Base-by-base conservation (phyloP, 2,888 invertebrate genomes). In the Euzetes globulus region DNA sequence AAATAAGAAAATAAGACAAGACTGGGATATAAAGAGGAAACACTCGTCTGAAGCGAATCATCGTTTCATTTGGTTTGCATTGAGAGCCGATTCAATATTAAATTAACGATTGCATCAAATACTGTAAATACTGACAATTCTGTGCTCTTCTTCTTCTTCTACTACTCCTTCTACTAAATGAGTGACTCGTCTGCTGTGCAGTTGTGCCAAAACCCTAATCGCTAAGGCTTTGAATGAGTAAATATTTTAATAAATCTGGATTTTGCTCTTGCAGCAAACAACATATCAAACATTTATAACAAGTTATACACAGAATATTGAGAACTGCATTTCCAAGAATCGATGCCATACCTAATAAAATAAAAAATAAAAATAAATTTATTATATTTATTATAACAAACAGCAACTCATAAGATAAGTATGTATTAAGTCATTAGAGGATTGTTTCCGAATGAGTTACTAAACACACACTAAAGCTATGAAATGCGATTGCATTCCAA, bases 381-480 rank as follows among this genome's bases (percentile, higher is more conserved):
- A 17, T 60, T 7, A 1, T 27, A 60, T 60, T 9, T 22, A 60
- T 27, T 60, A 60, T 60, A 27, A 15, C 63, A 33, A 63, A 63
- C 63, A 63, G 25, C 27, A 37, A 65, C 27, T 58, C 58, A 29
- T 27, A 27, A 58, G 58, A 29, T 29, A 27, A 58, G 58, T 58
- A 29, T 58, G 58, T 29, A 27, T 58, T 27, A 58, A 58, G 58
- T 58, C 17, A 58, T 58, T 65, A 65, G 33, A 15, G 9, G n/a
- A 17, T 27, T 65, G 63, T 65, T 65, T 37, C 63, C 33, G 33
- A 37, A 65, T 60, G 37, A 19, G 33, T 65, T 65, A 5, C 37
- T 22, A 65, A 65, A 65, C 63, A 65, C 19, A 65, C 63, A 33
- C 27, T 27, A 33, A 65, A 65, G 37, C n/a, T 37, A 65, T 65